Conservation (phyloP, 2,888 invertebrate genomes). For the Hymenopus coronatus region DNA sequence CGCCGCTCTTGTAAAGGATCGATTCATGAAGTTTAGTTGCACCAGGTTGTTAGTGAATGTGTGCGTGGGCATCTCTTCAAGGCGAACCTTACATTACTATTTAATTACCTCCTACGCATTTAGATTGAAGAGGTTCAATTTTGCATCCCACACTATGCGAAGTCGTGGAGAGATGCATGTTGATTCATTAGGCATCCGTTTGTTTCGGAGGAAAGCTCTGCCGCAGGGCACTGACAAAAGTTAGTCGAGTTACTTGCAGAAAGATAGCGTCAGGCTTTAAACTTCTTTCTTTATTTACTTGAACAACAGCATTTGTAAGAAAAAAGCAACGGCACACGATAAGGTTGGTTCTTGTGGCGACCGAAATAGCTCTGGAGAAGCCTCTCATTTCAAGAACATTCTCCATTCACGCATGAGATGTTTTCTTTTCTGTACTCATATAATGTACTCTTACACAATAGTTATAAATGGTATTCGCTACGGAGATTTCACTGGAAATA, state of each 20-base stretch:
- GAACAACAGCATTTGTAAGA: not conserved
- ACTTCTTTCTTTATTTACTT: not conserved
- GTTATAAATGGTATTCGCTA: no score
- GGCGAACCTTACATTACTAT: not conserved
- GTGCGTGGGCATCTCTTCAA: not conserved
- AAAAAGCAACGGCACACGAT: not conserved
- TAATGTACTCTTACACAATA: no score
- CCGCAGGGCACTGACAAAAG: not conserved
- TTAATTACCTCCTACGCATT: not conserved
- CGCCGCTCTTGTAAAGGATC: not conserved
- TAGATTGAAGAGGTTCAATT: not conserved
- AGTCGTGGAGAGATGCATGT: not conserved
- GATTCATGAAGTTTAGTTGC: not conserved
- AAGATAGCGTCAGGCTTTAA: not conserved
- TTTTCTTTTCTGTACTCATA: no score
- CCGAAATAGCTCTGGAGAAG: no score
- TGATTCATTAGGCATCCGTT: not conserved
- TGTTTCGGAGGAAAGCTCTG: not conserved
- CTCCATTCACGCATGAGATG: no score
- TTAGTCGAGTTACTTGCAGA: not conserved
- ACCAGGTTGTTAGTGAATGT: not conserved
- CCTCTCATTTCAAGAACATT: no score
- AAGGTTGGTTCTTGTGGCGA: no score
- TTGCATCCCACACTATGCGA: not conserved
- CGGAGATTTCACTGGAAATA: no score